Evolutionary conservation across 1,140 invertebrate species (phyloP), one percentile per base, ranked within the genome.

Genomic region (Bombus sylvicola): DNA sequence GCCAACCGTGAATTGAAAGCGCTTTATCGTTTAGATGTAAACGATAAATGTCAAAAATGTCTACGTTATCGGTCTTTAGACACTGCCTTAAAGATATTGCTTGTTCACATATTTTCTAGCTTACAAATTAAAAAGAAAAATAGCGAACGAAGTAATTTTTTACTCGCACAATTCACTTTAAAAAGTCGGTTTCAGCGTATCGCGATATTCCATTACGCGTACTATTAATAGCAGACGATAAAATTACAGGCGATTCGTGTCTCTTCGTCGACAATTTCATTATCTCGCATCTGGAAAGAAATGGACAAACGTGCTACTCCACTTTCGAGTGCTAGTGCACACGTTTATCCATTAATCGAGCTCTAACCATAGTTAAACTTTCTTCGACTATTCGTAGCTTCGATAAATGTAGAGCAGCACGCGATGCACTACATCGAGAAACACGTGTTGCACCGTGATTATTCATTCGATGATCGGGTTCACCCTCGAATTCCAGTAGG

Each of bases 381-480:
- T 28, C 28, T 18, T 12, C 3, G 3, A 12, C 28, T 62, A n/a
- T n/a, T 53, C 47, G 47, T 22, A 53, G 18, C 47, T 62, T 62
- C 59, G 59, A 75, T 75, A 75, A 68, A 83, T 12, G 10, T 18
- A 25, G 37, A 59, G 22, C 9, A 66, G 8, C 10, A 15, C 9
- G 57, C 9, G n/a, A 73, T 66, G 34, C 25, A 5, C 34, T 31
- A 66, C 43, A 69, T 75, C 22, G 68, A 76, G n/a, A 1, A 8
- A 10, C 73, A 72, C 39, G 59, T 57, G 68, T 34, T 41, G 43
- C 41, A 1, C 6, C 37, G 31, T 31, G 59, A 39, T 80, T 71
- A 47, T 62, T 74, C 43, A 37, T 25, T 62, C 66, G 59, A 39
- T 81, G 64, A 87, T 74, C 12, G 53, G 34, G 53, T 72, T 75